Base-by-base conservation (phyloP, 2,888 invertebrate species). In the Monopis laevigella region DNA sequence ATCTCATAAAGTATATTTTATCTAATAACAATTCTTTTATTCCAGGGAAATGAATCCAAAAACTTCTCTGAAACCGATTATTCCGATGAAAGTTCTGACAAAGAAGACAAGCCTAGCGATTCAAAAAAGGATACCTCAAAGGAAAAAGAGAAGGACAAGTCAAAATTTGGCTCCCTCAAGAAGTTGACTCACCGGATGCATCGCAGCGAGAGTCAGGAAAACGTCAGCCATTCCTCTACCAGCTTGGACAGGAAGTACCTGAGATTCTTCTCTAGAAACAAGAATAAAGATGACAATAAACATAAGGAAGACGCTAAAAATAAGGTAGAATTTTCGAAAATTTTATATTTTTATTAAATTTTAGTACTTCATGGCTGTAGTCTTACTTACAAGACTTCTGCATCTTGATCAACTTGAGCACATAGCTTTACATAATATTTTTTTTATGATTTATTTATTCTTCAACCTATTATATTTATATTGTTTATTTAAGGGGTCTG, bases 221-320 rank as follows among this genome's bases (percentile, higher is more conserved):
- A 72, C 49, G 84, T 83, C 6, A 52, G 57, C 45, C 70, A 60
- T 47, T 50, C 46, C 21, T 84, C 82, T 46, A 84, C 88, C 26
- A 88, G 88, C 58, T 80, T 90, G 45, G 90, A 90, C 62, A 62
- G 90, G 53, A 90, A 90, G 70, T 89, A 87, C 52, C 69, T 82
- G 43, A 46, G 80, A 40, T 78, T 81, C 60, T 85, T 85, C 58
- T 73, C 73, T 2, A 49, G 78, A 27, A 58, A 55, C 47, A 59
- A 62, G 54, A 53, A 46, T 59, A 84, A 82, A 51, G 86, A 86
- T 50, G 80, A 81, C 19, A 82, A 32, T 14, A 14, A 32, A 16
- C n/a, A n/a, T n/a, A 32, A 32, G 14, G 32, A 32, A 32, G 32
- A 32, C 10, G 17, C 65, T 19, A 6, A 71, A 72, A 62, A 68